Evolutionary conservation across 2,888 invertebrate genomes (phyloP), one percentile per base, ranked within the genome.

Genomic region (Muscina levida): DNA sequence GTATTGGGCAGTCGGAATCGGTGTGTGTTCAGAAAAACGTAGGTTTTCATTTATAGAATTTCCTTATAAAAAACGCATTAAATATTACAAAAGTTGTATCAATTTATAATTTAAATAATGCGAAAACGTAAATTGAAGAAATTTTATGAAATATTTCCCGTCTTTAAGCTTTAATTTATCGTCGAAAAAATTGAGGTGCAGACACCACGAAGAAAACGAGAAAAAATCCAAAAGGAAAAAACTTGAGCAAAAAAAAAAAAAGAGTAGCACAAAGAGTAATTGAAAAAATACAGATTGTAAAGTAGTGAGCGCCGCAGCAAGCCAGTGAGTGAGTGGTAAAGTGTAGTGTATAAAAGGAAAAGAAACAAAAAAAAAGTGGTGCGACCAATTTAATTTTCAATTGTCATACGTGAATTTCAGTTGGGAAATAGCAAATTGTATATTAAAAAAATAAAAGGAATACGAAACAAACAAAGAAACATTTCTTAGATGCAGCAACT

Each of bases 1-100:
- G 71, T 57, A 77, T 77, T 48, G 80, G 77, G 66, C 79, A 73
- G 71, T 82, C 79, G 82, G 83, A 79, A 84, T 82, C 80, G 81
- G 82, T 80, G 80, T 76, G 76, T 79, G 78, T 62, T 82, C 39
- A 42, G 11, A 26, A 19, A 72, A 72, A 79, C 44, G 66, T 53
- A 42, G 11, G 72, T 39, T 62, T 46, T 46, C 24, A 77, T 56
- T 72, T 72, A 13, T 48, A 31, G 56, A 77, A 68, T 75, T 75
- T 56, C 24, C 62, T 62, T 67, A 65, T 75, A 56, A 72, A 72
- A 80, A 66, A 53, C 39, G 19, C 31, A 44, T 51, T 42, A 44
- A 78, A 67, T 77, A 65, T 76, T 71, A n/a, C 39, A 66, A 72
- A 68, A 65, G 15, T 59, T 82, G 56, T 19, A 65, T 62, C 19